A percentile compares a stretch with the other conserved stretches of the same genome.
Conservation (phyloP, 2,113 vertebrate genomes). For the Gopherus flavomarginatus region DNA sequence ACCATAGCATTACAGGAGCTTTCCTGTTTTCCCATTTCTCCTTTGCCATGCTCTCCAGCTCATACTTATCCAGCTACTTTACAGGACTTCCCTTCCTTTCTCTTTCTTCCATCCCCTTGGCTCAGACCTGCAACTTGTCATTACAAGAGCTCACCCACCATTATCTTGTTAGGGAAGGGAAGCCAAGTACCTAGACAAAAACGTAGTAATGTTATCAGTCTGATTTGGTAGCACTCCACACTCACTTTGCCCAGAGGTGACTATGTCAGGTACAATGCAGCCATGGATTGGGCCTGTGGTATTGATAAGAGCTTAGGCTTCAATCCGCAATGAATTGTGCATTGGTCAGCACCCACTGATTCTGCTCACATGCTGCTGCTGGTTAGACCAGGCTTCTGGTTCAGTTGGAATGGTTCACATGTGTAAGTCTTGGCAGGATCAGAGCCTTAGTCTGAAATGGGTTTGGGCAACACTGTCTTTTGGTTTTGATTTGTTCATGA, state of each 20-base stretch:
- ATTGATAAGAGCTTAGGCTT: background rate
- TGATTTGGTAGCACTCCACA: background rate
- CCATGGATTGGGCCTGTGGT: background rate
- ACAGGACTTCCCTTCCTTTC: background rate
- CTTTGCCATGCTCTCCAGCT: background rate
- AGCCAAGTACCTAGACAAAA: background rate
- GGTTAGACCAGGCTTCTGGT: background rate
- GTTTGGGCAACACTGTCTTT: background rate
- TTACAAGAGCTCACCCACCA: background rate
- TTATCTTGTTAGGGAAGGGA: background rate
- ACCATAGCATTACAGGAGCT: background rate
- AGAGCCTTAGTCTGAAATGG: background rate
- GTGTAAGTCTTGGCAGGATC: background rate
- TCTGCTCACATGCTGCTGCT: background rate
- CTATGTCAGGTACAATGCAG: background rate
- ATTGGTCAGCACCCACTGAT: background rate
- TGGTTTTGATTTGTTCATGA: background rate
- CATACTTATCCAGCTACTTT: background rate
- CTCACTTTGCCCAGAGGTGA: background rate
- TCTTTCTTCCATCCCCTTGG: background rate
- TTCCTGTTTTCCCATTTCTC: background rate
- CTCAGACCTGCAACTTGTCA: background rate
- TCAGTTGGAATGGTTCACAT: background rate
- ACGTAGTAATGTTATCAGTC: background rate
- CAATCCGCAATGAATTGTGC: background rate